Evolutionary conservation across 1,140 invertebrate species (phyloP), one percentile per base, ranked within the genome.

Genomic region (Bombus consobrinus): DNA sequence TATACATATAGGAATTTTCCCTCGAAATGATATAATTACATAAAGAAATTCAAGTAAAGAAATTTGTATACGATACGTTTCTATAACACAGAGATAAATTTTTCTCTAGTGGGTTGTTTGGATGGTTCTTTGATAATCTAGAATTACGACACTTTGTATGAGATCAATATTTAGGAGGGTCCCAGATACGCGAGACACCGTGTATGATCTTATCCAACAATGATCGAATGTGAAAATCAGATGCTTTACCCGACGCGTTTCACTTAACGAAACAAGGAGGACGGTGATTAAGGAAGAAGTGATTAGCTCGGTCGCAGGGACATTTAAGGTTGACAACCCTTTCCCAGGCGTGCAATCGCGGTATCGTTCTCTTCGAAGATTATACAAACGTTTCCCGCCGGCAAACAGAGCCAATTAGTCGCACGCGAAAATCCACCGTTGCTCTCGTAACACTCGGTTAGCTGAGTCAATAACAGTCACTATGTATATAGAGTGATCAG

Each of bases 371-470:
- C 59, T n/a, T 62, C 28, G 59, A 62, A n/a, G 28, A n/a, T 62
- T 28, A 62, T 62, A 66, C 64, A 15, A 66, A 85, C 43, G 81
- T 76, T 75, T 83, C 64, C 32, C 85, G 37, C 34, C 37, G 68
- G 34, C 32, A 18, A 34, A 64, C 71, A 53, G 53, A 81, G 85
- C 47, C 88, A 92, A 92, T 92, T 92, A 92, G 88, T 83, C 72
- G 85, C 91, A 92, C 89, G 91, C 90, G 86, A 91, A 88, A 92
- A 91, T 81, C 84, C 68, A 39, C 34, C 68, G 22, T 69, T 37
- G 68, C 22, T 69, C 68, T 69, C 68, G 68, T 25, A 69, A 69
- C 37, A 69, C 37, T 69, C 22, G 12, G 25, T 25, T 69, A 25
- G 18, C 34, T 68, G 34, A 68, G 66, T 68, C 66, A 12, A 68